Percentiles rank a stretch among this genome's conserved stretches.
These are phyloP conservation scores for Pygoscelis adeliae DNA, from an alignment of 2,113 vertebrate genomes.

Conservation along the genomic window DNA sequence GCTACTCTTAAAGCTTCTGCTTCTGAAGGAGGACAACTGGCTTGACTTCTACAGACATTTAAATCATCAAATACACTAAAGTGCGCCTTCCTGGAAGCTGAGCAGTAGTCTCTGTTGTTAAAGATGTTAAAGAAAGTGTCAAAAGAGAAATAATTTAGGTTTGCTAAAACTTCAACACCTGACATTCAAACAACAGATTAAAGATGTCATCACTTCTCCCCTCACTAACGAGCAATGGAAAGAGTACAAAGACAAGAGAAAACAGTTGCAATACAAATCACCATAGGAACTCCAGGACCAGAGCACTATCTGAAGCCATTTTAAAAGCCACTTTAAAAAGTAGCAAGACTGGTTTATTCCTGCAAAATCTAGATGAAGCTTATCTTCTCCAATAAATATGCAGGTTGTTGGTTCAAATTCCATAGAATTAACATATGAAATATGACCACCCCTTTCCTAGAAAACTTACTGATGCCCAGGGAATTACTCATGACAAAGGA, in stretches of 20 bases:
- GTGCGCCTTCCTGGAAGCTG: background rate
- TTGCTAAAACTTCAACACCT: background rate
- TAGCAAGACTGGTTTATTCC: background rate
- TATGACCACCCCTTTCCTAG: background rate
- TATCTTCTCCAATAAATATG: background rate
- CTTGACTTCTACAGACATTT: background rate
- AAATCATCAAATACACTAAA: background rate
- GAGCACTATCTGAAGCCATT: background rate
- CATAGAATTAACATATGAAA: background rate
- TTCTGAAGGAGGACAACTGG: background rate
- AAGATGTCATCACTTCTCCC: background rate
- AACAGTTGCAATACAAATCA: background rate
- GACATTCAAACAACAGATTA: background rate
- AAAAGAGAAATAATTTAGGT: background rate
- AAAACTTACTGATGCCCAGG: background rate
- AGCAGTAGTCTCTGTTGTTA: background rate
- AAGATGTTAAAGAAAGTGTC: background rate
- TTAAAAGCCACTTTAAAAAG: background rate
- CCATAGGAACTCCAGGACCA: background rate
- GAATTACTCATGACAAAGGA: background rate
- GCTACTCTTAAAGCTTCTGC: background rate
- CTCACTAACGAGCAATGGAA: background rate
- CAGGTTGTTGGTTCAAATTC: background rate
- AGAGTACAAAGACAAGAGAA: background rate
- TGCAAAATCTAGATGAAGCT: background rate